Conservation (phyloP, 2,113 vertebrate species). For the Drymodes brunneopygia region DNA sequence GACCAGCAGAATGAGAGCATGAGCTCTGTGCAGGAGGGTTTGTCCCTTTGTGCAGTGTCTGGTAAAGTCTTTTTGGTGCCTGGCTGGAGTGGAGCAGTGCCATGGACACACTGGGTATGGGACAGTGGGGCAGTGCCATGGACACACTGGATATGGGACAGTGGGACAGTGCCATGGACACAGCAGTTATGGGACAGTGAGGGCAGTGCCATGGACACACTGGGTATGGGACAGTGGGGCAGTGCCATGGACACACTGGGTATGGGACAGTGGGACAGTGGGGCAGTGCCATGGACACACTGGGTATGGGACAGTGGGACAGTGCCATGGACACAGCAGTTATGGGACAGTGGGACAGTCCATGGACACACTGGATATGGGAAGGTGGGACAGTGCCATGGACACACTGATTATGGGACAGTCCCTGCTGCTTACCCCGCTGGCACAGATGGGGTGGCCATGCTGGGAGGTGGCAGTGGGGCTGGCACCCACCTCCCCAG, state of each 20-base stretch:
- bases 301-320: neutral
- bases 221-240: neutral
- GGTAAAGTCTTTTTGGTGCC: neutral
- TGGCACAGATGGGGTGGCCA: accelerated
- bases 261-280: neutral
- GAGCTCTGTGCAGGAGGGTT: neutral
- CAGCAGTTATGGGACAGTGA: too few relatives aligned
- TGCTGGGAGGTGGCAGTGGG: neutral
- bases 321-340: neutral
- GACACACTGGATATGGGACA: neutral
- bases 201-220: neutral
- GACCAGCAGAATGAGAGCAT: neutral
- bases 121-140: neutral
- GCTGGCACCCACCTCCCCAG: neutral
- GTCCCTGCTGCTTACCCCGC: neutral
- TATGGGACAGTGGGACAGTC: neutral
- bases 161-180: neutral
- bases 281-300: neutral
- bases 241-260: neutral
- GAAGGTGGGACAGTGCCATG: neutral
- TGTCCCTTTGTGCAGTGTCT: neutral
- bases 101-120: neutral
- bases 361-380: neutral
- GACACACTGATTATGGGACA: neutral
- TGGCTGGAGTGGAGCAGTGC: neutral